Evolutionary conservation across 2,113 vertebrate genomes (phyloP).

Genomic region (Sceloporus tristichus): DNA sequence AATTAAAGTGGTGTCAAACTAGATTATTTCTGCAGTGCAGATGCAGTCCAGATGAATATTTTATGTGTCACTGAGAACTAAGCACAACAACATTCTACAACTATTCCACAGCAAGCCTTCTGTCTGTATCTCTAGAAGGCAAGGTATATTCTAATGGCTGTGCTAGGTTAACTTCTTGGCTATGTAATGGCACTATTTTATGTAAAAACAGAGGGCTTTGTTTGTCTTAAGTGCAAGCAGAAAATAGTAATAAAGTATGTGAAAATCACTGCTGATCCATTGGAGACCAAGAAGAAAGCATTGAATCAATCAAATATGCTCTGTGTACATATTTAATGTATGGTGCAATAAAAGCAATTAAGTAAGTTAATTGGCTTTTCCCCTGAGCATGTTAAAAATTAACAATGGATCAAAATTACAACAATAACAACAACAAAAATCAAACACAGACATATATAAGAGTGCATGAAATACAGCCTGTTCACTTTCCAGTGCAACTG

Average conservation of each 20-base stretch:
- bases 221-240: not conserved
- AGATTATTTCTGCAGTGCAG: too few species aligned
- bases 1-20: too few species aligned
- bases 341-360: constrained; percentile 5
- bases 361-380: constrained; percentile 1
- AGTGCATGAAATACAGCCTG: not conserved
- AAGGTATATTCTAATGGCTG: not conserved
- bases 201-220: not conserved
- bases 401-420: not conserved
- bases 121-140: not conserved
- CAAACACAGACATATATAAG: not conserved
- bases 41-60: too few species aligned
- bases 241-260: not conserved
- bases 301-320: not conserved
- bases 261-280: constrained; percentile 1
- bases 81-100: not conserved
- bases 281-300: not conserved
- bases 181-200: not conserved
- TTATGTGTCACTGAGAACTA: too few species aligned
- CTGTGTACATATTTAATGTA: not conserved
- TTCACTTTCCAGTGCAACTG: not conserved
- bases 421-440: not conserved
- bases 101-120: not conserved
- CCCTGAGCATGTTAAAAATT: constrained; percentile 1
- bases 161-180: not conserved